phyloP scores from a whole-genome alignment of 2,888 invertebrate species.

The Philhelius pedissequus region DNA sequence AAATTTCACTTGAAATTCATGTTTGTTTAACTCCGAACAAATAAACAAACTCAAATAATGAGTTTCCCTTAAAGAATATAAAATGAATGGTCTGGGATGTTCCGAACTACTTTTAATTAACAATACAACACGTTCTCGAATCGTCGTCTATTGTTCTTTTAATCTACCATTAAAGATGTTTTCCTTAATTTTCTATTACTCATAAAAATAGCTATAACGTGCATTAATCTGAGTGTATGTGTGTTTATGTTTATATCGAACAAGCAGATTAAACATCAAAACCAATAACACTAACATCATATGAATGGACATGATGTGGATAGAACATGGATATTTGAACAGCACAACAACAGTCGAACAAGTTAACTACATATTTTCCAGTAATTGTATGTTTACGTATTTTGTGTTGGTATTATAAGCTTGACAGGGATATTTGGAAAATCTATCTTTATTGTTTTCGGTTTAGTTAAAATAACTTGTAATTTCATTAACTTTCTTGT shows the following conservation, averaged over 20 bases:
- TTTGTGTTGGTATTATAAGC: too few species aligned
- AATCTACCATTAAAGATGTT: not conserved
- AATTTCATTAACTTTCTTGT: too few species aligned
- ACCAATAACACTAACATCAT: not conserved
- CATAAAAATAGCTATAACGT: not conserved
- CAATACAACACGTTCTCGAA: not conserved
- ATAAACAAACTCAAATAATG: too few species aligned
- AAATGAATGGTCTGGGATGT: not conserved
- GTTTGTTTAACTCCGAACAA: too few species aligned
- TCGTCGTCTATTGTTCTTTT: not conserved
- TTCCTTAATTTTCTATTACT: not conserved
- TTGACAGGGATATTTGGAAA: too few species aligned
- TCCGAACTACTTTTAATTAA: not conserved
- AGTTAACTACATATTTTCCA: not conserved
- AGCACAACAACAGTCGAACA: not conserved
- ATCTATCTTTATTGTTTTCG: too few species aligned
- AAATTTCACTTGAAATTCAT: too few species aligned
- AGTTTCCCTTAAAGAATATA: too few species aligned
- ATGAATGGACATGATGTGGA: too few species aligned
- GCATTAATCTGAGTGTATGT: not conserved
- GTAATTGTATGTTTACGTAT: not conserved
- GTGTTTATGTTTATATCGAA: not conserved
- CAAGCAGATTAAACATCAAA: not conserved
- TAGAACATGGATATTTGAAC: not conserved
- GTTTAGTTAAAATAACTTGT: too few species aligned